These are phyloP conservation scores for Mobula birostris DNA, from an alignment of 2,113 vertebrate genomes.

Conservation along the genomic window DNA sequence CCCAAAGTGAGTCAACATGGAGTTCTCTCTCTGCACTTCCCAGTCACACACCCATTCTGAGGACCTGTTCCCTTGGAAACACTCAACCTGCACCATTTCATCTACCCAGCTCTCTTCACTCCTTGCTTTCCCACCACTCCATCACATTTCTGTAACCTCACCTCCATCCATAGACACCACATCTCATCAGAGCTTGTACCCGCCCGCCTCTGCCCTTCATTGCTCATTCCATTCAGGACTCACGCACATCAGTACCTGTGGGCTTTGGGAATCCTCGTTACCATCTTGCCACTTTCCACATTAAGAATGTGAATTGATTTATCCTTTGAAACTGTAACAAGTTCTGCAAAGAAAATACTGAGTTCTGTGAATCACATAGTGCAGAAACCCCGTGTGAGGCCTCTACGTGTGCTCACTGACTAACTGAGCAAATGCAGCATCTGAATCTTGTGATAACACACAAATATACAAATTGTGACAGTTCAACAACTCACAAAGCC, in stretches of 20 bases:
- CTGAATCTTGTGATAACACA: too few species aligned
- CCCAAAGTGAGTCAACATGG: too few species aligned
- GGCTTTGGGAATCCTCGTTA: slow-evolving; percentile 75
- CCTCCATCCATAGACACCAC: background rate
- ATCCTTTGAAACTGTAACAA: slow-evolving; percentile 86
- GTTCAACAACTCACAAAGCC: too few species aligned
- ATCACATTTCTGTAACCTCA: too few species aligned
- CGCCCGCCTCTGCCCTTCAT: background rate
- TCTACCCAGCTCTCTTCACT: too few species aligned
- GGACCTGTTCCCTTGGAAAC: too few species aligned
- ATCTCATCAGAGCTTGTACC: background rate
- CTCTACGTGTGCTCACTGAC: background rate
- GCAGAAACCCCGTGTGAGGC: too few species aligned
- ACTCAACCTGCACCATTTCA: too few species aligned
- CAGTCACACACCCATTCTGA: too few species aligned
- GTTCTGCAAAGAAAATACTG: slow-evolving; percentile 52
- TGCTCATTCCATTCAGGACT: background rate
- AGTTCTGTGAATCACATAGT: background rate
- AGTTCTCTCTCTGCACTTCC: too few species aligned
- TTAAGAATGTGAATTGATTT: slow-evolving; percentile 79
- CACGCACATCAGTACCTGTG: slow-evolving; percentile 56
- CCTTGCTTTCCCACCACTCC: too few species aligned
- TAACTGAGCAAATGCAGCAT: background rate
- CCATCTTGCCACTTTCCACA: slow-evolving; percentile 72
- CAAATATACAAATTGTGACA: too few species aligned